Conservation (phyloP, 2,797 vertebrate species). For the Xenopus petersii region DNA sequence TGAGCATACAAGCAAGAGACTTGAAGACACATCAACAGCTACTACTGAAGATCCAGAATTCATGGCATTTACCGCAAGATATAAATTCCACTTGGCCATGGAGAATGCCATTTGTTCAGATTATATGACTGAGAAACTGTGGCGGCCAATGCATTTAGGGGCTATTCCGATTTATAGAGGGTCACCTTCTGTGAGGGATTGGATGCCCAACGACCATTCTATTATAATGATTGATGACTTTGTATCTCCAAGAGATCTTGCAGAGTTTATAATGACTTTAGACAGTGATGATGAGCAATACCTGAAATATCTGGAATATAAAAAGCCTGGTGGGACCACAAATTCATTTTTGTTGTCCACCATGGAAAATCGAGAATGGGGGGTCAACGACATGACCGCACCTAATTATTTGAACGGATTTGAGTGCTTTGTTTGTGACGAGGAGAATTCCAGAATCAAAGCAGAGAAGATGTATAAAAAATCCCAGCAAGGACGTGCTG, state of each 20-base stretch:
- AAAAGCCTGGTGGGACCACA: constrained; percentile 71
- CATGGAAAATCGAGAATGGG: constrained; percentile 86
- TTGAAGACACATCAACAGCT: constrained; percentile 90
- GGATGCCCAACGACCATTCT: constrained; percentile 88
- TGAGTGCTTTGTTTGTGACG: constrained; percentile 91
- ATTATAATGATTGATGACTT: constrained; percentile 84
- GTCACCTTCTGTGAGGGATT: constrained; percentile 82
- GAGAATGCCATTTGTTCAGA: constrained; percentile 93
- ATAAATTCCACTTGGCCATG: constrained; percentile 96
- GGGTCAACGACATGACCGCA: constrained; percentile 92
- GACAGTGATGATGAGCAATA: constrained; percentile 84
- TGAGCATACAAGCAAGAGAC: constrained; percentile 67
- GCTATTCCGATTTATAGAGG: constrained; percentile 91
- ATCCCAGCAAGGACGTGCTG: constrained; percentile 58
- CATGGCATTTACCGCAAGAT: constrained; percentile 86
- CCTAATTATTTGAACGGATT: constrained; percentile 97
- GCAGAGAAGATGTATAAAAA: constrained; percentile 70
- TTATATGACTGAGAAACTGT: constrained; percentile 98
- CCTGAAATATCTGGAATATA: constrained; percentile 83
- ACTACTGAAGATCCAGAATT: constrained; percentile 88
- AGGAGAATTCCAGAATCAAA: constrained; percentile 75
- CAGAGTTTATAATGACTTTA: constrained; percentile 79
- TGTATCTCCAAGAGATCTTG: constrained; percentile 80
- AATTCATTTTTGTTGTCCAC: constrained; percentile 77
- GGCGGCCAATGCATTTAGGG: constrained; percentile 93